Percentiles rank a stretch among this genome's conserved stretches.
Evolutionary conservation across 2,113 vertebrate species (phyloP).

Genomic region (Sylvietta virens): DNA sequence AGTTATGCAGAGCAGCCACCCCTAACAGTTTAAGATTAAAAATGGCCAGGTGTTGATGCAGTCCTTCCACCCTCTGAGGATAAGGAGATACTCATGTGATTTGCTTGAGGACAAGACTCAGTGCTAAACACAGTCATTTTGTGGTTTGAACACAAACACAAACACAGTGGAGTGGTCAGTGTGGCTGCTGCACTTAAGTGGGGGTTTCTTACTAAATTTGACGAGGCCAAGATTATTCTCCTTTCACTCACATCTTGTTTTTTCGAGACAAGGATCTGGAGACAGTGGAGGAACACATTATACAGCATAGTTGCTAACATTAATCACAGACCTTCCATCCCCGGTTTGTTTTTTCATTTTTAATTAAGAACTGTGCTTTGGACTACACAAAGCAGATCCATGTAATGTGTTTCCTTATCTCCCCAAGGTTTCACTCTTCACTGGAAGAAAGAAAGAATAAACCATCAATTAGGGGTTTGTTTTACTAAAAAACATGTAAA

Average conservation of each 20-base stretch:
- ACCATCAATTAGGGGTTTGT: not conserved
- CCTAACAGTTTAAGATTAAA: not conserved
- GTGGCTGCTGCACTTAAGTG: not conserved
- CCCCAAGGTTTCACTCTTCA: conserved; percentile 21
- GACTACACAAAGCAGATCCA: conserved; percentile 10
- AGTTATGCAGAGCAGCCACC: not conserved
- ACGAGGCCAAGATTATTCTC: not conserved
- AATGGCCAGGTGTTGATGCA: not conserved
- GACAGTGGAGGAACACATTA: not conserved
- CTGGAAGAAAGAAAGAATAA: not conserved
- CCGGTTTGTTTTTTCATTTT: not conserved
- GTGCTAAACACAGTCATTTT: not conserved
- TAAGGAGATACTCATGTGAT: not conserved
- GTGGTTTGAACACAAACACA: not conserved
- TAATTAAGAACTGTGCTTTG: not conserved
- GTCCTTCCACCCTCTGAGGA: not conserved
- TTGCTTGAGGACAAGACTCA: not conserved
- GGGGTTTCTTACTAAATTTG: not conserved
- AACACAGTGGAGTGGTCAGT: not conserved
- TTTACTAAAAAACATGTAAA: not conserved
- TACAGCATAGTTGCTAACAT: not conserved
- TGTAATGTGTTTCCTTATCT: conserved; percentile 6
- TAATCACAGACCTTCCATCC: not conserved
- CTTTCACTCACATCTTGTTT: not conserved
- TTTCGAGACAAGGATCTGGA: not conserved